Evolutionary conservation across 1,140 invertebrate genomes (phyloP), one percentile per base, ranked within the genome.

Genomic region (Pomacea maculata): DNA sequence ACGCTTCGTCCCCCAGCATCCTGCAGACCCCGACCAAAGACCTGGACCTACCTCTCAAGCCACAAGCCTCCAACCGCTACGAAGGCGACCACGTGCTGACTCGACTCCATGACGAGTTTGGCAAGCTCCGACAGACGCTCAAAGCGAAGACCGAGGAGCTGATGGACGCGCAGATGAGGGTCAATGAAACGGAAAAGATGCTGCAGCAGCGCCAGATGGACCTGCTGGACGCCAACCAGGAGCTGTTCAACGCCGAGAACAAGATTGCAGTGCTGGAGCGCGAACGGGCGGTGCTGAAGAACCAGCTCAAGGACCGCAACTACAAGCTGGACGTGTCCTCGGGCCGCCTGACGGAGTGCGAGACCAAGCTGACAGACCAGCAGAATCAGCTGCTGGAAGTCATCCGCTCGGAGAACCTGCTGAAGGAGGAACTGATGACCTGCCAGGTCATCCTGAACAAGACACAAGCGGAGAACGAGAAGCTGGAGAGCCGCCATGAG

Each of bases 281-380:
- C 25, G 86, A 88, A 81, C 79, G 83, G 68, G 84, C 84, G 15
- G 82, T 88, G 12, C 72, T 88, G 55, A 86, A 86, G 82, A 88
- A 86, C 73, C 78, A 86, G 65, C 73, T 88, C 34, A 87, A 88
- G 71, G 85, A 86, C 70, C 83, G 83, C 45, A 67, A 78, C 8
- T 85, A 84, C 70, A 78, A 82, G 72, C 81, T 87, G 25, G 78
- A 80, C 1, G 70, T 79, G 11, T 78, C 83, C 17, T 73, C 74
- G 10, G 57, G 80, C 57, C 80, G 79, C 19, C 78, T 81, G 34
- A 80, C 78, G 34, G 80, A 81, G 29, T 83, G 83, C 29, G 84
- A 86, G 64, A 61, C 70, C 2, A 85, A 85, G 75, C 57, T 75
- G 17, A 57, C 70, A 12, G 74, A 80, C 52, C 75, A 85, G 17